A percentile compares a stretch with the other conserved stretches of the same genome.
phyloP scores from a whole-genome alignment of 2,888 invertebrate genomes.

The Alviniconcha strummeri region DNA sequence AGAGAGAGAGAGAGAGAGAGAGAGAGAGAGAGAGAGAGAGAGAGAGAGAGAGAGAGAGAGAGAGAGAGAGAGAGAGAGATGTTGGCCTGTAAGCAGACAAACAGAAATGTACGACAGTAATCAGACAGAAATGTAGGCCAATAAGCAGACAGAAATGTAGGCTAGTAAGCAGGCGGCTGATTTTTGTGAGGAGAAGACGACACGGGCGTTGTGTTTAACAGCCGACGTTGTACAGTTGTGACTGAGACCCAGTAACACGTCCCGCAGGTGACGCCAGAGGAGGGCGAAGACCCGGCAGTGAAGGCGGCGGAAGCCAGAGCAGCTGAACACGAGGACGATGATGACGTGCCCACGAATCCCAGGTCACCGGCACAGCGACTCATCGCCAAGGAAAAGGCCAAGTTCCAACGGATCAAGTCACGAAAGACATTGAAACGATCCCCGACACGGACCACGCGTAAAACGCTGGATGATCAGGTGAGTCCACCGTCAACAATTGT shows the following conservation, averaged over 20 bases:
- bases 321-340: constrained; percentile 34
- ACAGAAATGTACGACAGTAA: too few relatives aligned
- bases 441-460: constrained; percentile 14
- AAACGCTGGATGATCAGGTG: constrained; percentile 38
- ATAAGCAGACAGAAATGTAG: too few relatives aligned
- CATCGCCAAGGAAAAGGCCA: constrained; percentile 33
- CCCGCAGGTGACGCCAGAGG: constrained; percentile 23
- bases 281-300: constrained; percentile 29
- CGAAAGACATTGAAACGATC: constrained; percentile 34
- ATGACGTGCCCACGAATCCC: constrained; percentile 41
- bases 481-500: neutral
- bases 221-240: too few relatives aligned
- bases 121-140: too few relatives aligned
- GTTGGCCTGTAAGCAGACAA: too few relatives aligned
- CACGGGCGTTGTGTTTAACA: too few relatives aligned
- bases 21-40: neutral
- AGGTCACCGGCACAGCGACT: constrained; percentile 18
- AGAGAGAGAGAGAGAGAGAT: too few relatives aligned
- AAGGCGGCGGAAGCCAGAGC: neutral
- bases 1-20: neutral
- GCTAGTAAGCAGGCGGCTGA: too few relatives aligned
- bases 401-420: constrained; percentile 36
- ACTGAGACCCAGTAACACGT: neutral
- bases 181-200: too few relatives aligned
- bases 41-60: neutral